Percentiles rank a stretch among this genome's conserved stretches.
Conservation (phyloP, 2,113 vertebrate species). For the Alethe castanea region DNA sequence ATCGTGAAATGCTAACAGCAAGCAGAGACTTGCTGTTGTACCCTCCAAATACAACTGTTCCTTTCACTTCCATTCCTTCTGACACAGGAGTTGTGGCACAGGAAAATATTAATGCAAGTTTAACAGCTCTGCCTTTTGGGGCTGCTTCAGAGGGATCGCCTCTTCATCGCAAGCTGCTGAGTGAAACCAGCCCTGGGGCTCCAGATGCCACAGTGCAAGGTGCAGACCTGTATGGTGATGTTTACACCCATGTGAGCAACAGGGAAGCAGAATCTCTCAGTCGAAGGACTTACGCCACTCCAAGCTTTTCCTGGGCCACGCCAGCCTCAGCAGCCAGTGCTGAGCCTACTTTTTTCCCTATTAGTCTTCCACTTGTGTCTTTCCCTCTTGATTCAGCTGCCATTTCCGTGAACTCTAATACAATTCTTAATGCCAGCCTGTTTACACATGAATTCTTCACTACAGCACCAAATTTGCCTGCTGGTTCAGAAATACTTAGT, state of each 20-base stretch:
- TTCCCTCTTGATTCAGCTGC: background rate
- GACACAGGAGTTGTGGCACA: background rate
- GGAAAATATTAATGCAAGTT: background rate
- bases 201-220: background rate
- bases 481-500: background rate
- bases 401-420: background rate
- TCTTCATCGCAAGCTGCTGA: background rate
- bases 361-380: slow-evolving; percentile 3
- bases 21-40: slow-evolving; percentile 44
- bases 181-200: background rate
- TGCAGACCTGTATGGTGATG: background rate
- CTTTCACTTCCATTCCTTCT: slow-evolving; percentile 30
- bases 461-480: slow-evolving; percentile 5
- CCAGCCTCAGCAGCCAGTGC: background rate
- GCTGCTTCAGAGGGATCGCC: background rate
- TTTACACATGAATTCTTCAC: slow-evolving; percentile 20
- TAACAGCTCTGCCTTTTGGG: background rate
- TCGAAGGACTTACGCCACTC: background rate
- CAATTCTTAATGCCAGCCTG: slow-evolving; percentile 13
- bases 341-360: background rate
- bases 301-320: background rate
- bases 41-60: slow-evolving; percentile 10
- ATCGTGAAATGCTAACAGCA: slow-evolving; percentile 1
- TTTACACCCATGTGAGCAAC: background rate
- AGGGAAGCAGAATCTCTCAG: background rate